Evolutionary conservation across 2,797 vertebrate genomes (phyloP), one percentile per base, ranked within the genome.

Genomic region (Sebastiscus tertius): DNA sequence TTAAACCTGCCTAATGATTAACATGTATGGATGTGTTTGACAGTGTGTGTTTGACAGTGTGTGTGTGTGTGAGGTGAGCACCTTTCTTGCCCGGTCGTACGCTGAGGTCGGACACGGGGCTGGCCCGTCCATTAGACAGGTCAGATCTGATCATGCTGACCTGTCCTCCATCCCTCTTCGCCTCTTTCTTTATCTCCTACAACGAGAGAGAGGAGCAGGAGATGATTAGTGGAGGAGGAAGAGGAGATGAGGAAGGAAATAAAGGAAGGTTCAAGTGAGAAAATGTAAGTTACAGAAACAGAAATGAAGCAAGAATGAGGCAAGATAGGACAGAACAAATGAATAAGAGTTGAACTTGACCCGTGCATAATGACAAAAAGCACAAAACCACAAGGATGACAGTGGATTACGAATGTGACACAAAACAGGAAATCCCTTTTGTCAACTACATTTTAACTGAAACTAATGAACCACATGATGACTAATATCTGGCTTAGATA

Each of bases 101-200:
- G 91, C 95, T 93, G 82, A 96, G 86, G 83, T 99, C 97, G 34
- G 96, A 97, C 94, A 97, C 95, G 8, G 97, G 95, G 88, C 97
- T 97, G 88, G 96, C 89, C 87, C 96, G 96, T 94, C 97, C 98
- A 71, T 98, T 96, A 90, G 97, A 95, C 26, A 97, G 94, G 82
- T 98, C 97, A 3, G 96, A 94, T 93, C 95, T 95, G 89, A 95
- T 95, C 75, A 96, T 95, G 86, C 95, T 59, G 0, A 72, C 65
- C 95, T 95, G 95, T 77, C 92, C 95, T 80, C 88, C 95, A 79
- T 98, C 97, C 92, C 98, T 97, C 96, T 98, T 99, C 83, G 92
- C 93, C 55, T 98, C 97, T 84, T 98, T 98, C 94, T 97, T 99
- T 93, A 98, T 96, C 95, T 99, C 98, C 98, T 99, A 74, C 68